Evolutionary conservation across 2,113 vertebrate species (phyloP).

Genomic region (Talpa occidentalis): DNA sequence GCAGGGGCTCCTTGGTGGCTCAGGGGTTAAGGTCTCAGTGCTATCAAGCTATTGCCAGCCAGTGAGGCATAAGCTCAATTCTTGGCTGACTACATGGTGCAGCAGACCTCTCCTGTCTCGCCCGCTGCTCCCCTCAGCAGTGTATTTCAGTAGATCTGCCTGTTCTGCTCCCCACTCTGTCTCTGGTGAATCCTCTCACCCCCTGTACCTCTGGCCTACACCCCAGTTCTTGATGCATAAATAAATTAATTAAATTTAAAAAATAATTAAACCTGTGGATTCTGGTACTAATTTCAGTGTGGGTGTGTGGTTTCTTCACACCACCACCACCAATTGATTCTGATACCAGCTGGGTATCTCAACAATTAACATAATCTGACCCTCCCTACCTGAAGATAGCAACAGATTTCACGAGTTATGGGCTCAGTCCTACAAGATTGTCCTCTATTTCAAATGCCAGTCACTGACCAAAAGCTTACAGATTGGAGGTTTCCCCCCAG

Average conservation of each 20-base stretch:
- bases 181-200: too few relatives aligned
- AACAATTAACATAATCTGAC: neutral
- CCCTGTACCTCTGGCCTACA: too few relatives aligned
- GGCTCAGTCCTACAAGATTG: neutral
- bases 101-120: too few relatives aligned
- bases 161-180: too few relatives aligned
- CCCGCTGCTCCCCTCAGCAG: too few relatives aligned
- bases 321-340: neutral
- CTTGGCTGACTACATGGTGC: too few relatives aligned
- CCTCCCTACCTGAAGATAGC: neutral
- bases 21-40: too few relatives aligned
- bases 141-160: too few relatives aligned
- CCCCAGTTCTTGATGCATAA: too few relatives aligned
- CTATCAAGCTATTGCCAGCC: neutral
- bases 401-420: neutral
- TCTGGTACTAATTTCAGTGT: neutral
- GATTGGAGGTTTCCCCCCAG: neutral
- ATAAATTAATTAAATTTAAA: too few relatives aligned
- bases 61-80: neutral
- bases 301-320: neutral
- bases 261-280: neutral
- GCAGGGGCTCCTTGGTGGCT: too few relatives aligned
- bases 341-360: neutral
- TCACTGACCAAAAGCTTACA: neutral
- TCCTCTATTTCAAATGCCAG: neutral